Conservation (phyloP, 2,888 invertebrate genomes). For the Scotopteryx bipunctaria region DNA sequence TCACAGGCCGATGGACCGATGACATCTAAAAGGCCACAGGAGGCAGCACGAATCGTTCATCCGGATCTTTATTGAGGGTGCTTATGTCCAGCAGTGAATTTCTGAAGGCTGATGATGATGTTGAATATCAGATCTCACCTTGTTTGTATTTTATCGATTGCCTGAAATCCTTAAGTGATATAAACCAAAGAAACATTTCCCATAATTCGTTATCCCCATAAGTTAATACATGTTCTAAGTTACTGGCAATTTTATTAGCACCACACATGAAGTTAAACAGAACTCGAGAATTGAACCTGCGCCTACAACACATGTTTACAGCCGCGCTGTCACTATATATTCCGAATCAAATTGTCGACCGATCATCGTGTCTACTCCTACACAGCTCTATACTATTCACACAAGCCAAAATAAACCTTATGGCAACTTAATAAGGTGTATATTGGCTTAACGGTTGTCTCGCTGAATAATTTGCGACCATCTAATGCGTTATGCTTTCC, state of each 20-base stretch:
- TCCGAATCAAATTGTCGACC: slow-evolving; percentile 75
- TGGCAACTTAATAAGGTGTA: slow-evolving; percentile 21
- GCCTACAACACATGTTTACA: slow-evolving; percentile 65
- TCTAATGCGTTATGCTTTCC: slow-evolving; percentile 62
- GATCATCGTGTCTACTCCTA: slow-evolving; percentile 75
- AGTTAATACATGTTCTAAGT: slow-evolving; percentile 42
- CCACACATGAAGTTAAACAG: slow-evolving; percentile 62
- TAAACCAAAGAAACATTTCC: slow-evolving; percentile 3
- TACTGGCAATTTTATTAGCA: slow-evolving; percentile 51
- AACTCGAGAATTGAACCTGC: slow-evolving; percentile 62
- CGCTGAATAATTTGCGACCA: slow-evolving; percentile 67
- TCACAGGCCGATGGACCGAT: too few species aligned
- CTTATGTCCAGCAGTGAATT: too few species aligned
- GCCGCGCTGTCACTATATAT: slow-evolving; percentile 67
- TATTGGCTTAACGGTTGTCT: slow-evolving; percentile 23
- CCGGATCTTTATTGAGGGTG: too few species aligned
- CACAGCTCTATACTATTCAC: slow-evolving; percentile 36
- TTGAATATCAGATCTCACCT: too few species aligned
- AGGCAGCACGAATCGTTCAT: too few species aligned
- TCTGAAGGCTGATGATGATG: too few species aligned
- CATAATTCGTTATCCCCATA: slow-evolving; percentile 18
- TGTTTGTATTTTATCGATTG: too few species aligned
- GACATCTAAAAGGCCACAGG: too few species aligned
- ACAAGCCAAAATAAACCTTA: slow-evolving; percentile 44
- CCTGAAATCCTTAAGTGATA: too few species aligned